Conservation (phyloP, 2,797 vertebrate genomes). For the Pipistrellus pygmaeus region DNA sequence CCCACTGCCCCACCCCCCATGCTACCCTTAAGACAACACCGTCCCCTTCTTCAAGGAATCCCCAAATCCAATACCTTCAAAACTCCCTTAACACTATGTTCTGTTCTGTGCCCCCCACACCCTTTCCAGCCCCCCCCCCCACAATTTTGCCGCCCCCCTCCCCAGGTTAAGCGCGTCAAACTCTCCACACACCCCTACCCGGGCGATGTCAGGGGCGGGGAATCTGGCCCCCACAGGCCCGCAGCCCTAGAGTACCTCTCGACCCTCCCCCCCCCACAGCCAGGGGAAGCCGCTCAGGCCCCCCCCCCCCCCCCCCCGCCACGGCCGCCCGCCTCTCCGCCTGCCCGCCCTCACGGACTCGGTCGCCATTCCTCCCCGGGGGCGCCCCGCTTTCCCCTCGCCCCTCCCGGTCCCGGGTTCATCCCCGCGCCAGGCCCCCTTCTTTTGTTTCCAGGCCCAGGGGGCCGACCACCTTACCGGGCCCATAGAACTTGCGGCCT, state of each 20-base stretch:
- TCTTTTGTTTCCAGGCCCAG: constrained; percentile 47
- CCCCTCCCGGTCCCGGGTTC: not conserved
- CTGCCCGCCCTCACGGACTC: not conserved
- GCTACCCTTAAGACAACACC: not conserved
- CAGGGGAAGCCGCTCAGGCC: not conserved
- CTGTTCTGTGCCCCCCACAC: not conserved
- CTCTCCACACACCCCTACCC: not conserved
- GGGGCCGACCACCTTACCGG: constrained; percentile 87
- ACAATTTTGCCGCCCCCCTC: too few species aligned
- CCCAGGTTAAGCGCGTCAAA: not conserved
- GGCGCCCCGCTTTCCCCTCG: not conserved
- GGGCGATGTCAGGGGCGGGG: not conserved
- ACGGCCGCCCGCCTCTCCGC: not conserved
- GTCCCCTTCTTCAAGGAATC: not conserved
- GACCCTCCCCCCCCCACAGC: not conserved
- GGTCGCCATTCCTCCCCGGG: not conserved
- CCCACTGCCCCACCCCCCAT: not conserved
- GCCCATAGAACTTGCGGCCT: constrained; percentile 96
- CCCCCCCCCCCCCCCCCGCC: not conserved
- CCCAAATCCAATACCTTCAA: not conserved
- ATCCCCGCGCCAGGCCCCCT: not conserved
- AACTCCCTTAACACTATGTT: not conserved
- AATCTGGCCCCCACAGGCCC: not conserved
- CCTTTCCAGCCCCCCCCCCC: too few species aligned
- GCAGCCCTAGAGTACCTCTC: not conserved